Conservation (phyloP, 2,888 invertebrate genomes). For the Megalurothrips usitatus region DNA sequence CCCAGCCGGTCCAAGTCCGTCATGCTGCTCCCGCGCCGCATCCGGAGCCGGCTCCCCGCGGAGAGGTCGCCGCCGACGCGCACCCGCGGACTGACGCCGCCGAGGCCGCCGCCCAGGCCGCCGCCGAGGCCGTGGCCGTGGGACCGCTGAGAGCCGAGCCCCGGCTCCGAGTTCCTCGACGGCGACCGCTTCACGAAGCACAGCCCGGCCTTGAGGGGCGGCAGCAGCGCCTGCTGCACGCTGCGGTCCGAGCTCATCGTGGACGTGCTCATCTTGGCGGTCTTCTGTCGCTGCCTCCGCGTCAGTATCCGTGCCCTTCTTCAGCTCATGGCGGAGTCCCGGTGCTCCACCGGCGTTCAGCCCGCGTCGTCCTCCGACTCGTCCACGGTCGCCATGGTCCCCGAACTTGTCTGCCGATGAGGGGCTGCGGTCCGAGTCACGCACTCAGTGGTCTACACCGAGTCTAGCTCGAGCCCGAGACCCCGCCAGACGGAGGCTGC, state of each 20-base stretch:
- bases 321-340: not conserved
- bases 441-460: not conserved
- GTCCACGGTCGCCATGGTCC: not conserved
- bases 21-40: conserved; percentile 66
- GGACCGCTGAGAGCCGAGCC: not conserved
- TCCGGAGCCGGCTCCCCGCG: conserved; percentile 44
- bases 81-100: conserved; percentile 39
- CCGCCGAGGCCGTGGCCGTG: not conserved
- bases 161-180: conserved; percentile 31
- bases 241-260: conserved; percentile 28
- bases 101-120: conserved; percentile 20
- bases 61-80: conserved; percentile 38
- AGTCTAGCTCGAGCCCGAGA: not conserved
- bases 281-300: not conserved
- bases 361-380: not conserved
- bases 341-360: not conserved
- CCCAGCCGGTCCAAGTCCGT: conserved; percentile 64
- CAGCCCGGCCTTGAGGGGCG: conserved; percentile 54
- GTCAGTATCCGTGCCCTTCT: not conserved
- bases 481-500: not conserved
- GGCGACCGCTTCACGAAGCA: conserved; percentile 49
- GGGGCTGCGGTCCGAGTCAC: not conserved
- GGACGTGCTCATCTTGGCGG: conserved; percentile 2
- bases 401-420: not conserved
- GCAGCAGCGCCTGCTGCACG: conserved; percentile 56